Evolutionary conservation across 2,797 vertebrate species (phyloP).

Genomic region (Tragopan temminckii): DNA sequence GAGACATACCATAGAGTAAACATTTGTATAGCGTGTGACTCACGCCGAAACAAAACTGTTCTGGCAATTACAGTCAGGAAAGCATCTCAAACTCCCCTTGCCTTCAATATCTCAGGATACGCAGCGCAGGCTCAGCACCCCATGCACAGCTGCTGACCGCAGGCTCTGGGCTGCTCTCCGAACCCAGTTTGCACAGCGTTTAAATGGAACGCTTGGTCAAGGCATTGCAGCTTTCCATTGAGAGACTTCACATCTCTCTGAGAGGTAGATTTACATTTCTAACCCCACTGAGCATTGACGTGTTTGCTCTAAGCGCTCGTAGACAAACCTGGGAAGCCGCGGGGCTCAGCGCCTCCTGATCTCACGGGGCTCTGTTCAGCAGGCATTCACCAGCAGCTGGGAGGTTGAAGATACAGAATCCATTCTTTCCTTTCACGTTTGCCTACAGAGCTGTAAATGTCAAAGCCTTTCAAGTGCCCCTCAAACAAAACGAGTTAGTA

Average conservation of each 20-base stretch:
- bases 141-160: background rate
- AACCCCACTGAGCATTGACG: background rate
- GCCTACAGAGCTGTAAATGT: conserved; percentile 70
- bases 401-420: conserved; percentile 54
- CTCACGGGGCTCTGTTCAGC: background rate
- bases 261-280: conserved; percentile 37
- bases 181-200: background rate
- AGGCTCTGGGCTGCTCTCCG: background rate
- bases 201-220: background rate
- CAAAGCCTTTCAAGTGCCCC: conserved; percentile 64
- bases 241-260: conserved; percentile 36
- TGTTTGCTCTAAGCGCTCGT: background rate
- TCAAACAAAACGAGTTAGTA: conserved; percentile 57
- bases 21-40: background rate
- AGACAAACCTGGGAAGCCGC: background rate
- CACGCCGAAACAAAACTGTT: conserved; percentile 25
- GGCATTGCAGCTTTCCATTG: conserved; percentile 29
- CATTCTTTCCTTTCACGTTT: conserved; percentile 62
- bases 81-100: conserved; percentile 18
- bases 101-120: background rate
- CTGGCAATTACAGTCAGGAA: background rate
- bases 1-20: background rate
- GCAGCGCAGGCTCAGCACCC: accelerated
- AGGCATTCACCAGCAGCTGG: conserved; percentile 48
- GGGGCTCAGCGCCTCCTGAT: background rate